A percentile compares a stretch with the other conserved stretches of the same genome.
These are phyloP conservation scores for Pocota personata DNA, from an alignment of 2,888 invertebrate genomes.

Conservation along the genomic window DNA sequence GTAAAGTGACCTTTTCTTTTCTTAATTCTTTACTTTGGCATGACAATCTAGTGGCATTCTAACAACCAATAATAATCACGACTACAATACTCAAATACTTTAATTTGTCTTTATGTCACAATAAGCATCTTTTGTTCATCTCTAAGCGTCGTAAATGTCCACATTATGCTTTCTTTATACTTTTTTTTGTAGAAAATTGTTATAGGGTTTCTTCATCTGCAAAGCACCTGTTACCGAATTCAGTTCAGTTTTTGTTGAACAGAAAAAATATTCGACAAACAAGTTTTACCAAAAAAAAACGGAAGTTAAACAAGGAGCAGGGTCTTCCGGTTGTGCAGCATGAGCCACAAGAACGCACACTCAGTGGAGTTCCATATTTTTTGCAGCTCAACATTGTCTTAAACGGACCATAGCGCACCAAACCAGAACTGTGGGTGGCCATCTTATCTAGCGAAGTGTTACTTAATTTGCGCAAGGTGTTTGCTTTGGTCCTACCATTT, in stretches of 20 bases:
- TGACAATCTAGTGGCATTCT: too few relatives aligned
- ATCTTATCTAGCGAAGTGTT: conserved; percentile 63
- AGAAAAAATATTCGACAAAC: conserved; percentile 23
- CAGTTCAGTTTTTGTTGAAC: background rate
- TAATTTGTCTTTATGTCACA: too few relatives aligned
- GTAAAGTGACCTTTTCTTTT: too few relatives aligned
- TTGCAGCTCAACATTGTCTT: background rate
- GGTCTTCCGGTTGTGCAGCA: conserved; percentile 67
- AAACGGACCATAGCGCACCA: conserved; percentile 46
- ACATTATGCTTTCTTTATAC: background rate
- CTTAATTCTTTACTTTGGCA: too few relatives aligned
- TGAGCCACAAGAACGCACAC: conserved; percentile 65
- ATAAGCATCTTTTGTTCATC: background rate
- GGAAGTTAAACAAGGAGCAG: conserved; percentile 61
- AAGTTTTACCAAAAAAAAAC: conserved; percentile 44
- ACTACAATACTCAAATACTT: too few relatives aligned
- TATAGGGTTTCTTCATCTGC: conserved; percentile 53
- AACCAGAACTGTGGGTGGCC: conserved; percentile 65
- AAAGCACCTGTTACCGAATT: conserved; percentile 57
- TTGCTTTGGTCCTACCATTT: conserved; percentile 59
- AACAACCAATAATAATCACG: too few relatives aligned
- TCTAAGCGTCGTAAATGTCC: background rate
- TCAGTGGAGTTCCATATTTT: conserved; percentile 10
- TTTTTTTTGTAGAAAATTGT: conserved; percentile 13
- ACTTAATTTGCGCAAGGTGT: conserved; percentile 73